Base-by-base conservation (phyloP, 2,888 invertebrate species). In the Chaetogeoica ovagalla region DNA sequence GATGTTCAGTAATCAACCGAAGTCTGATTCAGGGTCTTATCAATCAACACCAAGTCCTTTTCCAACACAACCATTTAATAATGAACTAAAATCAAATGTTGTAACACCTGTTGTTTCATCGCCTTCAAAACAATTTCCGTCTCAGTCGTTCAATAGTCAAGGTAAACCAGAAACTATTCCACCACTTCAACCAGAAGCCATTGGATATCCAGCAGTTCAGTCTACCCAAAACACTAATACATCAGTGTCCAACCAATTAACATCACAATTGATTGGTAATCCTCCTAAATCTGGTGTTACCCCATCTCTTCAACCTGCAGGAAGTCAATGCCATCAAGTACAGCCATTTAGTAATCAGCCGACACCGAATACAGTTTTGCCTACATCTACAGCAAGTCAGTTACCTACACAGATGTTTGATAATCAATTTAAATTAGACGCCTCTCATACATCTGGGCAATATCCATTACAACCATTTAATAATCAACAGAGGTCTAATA, bases 291-390 rank as follows among this genome's bases (percentile, higher is more conserved):
- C 43, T 43, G 43, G 9, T 43, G 9, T 43, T 43, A 9, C 9
- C 8, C 43, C 43, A 43, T 43, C 43, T 43, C 9, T 43, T 9
- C 43, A 43, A 43, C 43, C 7, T 43, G 43, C 43, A 43, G 43
- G 43, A 43, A 43, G 7, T 43, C 43, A 43, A 43, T 43, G 6
- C 6, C 43, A 7, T 43, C 43, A 7, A 43, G 7, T 7, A 43
- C 43, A 43, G 9, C 43, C 39, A 9, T 59, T 73, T 15, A 73
- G 30, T 73, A 62, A 73, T 73, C 73, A 73, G 52, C 13, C 19
- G 21, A 55, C 17, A 55, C 8, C 6, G n/a, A 65, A 65, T 5
- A 15, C 39, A 11, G 19, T 66, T 66, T 4, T 21, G 15, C n/a
- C 57, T n/a, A 30, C 57, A n/a, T 59, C 57, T 23, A 21, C 30